Base-by-base conservation (phyloP, 1,140 invertebrate species). In the Lasaia peninsularis region DNA sequence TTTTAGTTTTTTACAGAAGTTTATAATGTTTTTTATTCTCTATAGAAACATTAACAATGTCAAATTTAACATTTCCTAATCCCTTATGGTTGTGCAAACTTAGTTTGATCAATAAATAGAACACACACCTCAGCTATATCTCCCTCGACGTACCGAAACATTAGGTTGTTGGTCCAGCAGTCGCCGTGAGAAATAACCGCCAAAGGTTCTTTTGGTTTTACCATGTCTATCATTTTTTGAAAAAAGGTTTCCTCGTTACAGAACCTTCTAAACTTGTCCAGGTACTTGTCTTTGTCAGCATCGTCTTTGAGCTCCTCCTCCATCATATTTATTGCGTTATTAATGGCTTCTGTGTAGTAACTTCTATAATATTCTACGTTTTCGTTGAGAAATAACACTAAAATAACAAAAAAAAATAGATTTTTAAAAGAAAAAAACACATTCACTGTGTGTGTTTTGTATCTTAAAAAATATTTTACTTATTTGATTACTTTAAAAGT, bases 91-190 rank as follows among this genome's bases (percentile, higher is more conserved):
- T n/a, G n/a, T n/a, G n/a, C n/a, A n/a, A n/a, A n/a, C n/a, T n/a
- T n/a, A n/a, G n/a, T n/a, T n/a, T n/a, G n/a, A n/a, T n/a, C n/a
- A n/a, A n/a, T n/a, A n/a, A n/a, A n/a, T n/a, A n/a, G n/a, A n/a
- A 33, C 10, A 63, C 33, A 65, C 70, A 92, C 92, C 77, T 92
- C 90, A 44, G 79, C 71, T 60, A 92, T 88, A 50, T 89, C 74
- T 0, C 81, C 78, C 31, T 87, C 71, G 11, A 90, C 88, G 60
- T 92, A 92, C 49, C 90, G 86, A 68, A 94, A 94, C 1, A 94
- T 68, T 62, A 95, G 91, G 75, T 95, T 95, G 63, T 94, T 94
- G 0, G 93, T 94, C 94, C 94, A 94, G 71, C 93, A 94, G 60
- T 95, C 94, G 0, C 94, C 94, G 62, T 95, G 94, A 57, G 92